These are phyloP conservation scores for Gadus macrocephalus DNA, from an alignment of 2,113 vertebrate genomes.

Conservation along the genomic window DNA sequence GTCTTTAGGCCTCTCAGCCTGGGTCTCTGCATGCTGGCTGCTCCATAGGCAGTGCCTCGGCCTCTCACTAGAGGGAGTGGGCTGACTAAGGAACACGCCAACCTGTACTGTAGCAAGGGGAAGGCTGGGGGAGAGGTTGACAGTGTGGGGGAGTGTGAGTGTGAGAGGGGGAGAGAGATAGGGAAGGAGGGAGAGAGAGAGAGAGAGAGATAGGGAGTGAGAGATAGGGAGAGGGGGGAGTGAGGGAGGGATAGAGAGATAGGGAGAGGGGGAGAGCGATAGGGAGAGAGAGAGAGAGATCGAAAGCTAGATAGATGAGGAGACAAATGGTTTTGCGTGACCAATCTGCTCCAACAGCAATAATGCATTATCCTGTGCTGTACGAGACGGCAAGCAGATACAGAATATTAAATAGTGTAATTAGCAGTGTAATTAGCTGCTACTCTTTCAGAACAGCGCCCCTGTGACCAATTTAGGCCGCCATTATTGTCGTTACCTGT, in stretches of 20 bases:
- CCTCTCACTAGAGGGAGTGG: constrained; percentile 74
- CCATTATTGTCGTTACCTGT: too few species aligned
- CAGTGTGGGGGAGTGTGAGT: neutral
- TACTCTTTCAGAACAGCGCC: too few species aligned
- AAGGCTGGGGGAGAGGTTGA: constrained; percentile 13
- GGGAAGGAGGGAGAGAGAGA: constrained; percentile 29
- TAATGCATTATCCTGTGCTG: too few species aligned
- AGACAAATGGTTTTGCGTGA: neutral
- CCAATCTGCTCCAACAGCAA: too few species aligned
- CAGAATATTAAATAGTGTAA: too few species aligned
- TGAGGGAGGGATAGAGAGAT: neutral
- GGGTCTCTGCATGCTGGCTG: constrained; percentile 25
- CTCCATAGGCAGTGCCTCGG: constrained; percentile 59
- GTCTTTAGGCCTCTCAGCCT: too few species aligned
- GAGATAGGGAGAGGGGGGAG: neutral
- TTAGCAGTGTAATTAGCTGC: too few species aligned
- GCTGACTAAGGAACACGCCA: constrained; percentile 52
- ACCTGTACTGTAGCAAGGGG: neutral
- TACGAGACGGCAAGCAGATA: too few species aligned
- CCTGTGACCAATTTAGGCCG: too few species aligned
- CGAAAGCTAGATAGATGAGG: neutral
- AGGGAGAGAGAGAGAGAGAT: neutral
- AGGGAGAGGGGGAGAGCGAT: neutral
- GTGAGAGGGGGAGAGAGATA: constrained; percentile 6
- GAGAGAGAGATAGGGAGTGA: neutral